Percentiles rank a stretch among this genome's conserved stretches.
phyloP scores from a whole-genome alignment of 2,113 vertebrate species.

The Anthoscopus minutus region DNA sequence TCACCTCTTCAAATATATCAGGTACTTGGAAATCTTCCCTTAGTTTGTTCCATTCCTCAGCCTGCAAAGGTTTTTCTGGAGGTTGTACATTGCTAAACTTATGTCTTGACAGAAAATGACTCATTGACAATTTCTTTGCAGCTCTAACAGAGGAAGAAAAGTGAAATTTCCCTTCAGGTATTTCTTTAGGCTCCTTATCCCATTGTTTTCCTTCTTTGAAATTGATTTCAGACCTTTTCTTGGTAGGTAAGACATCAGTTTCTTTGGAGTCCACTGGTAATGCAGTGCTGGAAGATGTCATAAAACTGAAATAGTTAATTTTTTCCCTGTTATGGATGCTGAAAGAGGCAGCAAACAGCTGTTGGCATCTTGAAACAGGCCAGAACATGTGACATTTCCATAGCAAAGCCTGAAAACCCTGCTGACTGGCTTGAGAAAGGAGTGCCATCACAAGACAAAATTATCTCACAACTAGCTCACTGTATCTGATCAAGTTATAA shows the following conservation, averaged over 20 bases:
- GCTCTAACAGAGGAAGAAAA: slow-evolving; percentile 80
- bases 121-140: slow-evolving; percentile 68
- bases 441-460: slow-evolving; percentile 52
- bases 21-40: slow-evolving; percentile 49
- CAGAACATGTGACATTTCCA: slow-evolving; percentile 3
- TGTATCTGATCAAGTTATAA: neutral
- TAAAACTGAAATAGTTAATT: slow-evolving; percentile 30
- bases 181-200: neutral
- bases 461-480: neutral
- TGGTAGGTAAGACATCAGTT: neutral
- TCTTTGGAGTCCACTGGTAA: slow-evolving; percentile 23
- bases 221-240: neutral
- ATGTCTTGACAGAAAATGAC: neutral
- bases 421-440: neutral
- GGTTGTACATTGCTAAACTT: neutral
- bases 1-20: slow-evolving; percentile 73
- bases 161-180: neutral
- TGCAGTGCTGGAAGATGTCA: neutral
- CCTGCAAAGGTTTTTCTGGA: slow-evolving; percentile 76
- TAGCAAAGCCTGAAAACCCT: slow-evolving; percentile 40
- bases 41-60: slow-evolving; percentile 79
- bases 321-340: neutral
- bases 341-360: neutral
- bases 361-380: neutral
- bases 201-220: neutral